Percentiles rank a stretch among this genome's conserved stretches.
Conservation (phyloP, 1,140 invertebrate species). For the Eubasilissa regina region DNA sequence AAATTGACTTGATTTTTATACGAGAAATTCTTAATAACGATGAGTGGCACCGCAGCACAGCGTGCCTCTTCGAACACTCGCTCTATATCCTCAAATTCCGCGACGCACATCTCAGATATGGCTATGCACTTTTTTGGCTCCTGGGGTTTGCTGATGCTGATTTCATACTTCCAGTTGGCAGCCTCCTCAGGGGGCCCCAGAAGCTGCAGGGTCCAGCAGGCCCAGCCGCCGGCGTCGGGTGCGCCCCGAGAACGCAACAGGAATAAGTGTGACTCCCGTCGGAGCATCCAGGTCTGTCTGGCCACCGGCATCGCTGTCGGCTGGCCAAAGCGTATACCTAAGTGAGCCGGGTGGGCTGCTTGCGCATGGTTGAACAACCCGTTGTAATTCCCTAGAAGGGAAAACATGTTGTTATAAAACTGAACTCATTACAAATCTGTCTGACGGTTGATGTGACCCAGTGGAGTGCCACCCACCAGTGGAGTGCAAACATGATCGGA, state of each 20-base stretch:
- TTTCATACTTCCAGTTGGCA: conserved; percentile 4
- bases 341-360: background rate
- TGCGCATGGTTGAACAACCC: background rate
- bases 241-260: background rate
- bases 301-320: background rate
- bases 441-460: no score
- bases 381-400: background rate
- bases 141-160: background rate
- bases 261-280: background rate
- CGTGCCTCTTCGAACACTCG: background rate
- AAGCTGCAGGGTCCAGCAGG: conserved; percentile 5
- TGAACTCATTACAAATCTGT: no score
- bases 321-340: background rate
- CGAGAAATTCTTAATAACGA: background rate
- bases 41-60: background rate
- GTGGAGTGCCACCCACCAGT: no score
- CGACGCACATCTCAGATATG: background rate
- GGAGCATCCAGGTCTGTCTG: background rate
- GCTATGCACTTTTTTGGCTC: background rate
- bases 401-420: no score
- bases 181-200: background rate
- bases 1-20: background rate
- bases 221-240: background rate
- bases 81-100: background rate
- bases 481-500: no score